A percentile compares a stretch with the other conserved stretches of the same genome.
Conservation (phyloP, 1,140 invertebrate species). For the Dendrolimus punctatus region DNA sequence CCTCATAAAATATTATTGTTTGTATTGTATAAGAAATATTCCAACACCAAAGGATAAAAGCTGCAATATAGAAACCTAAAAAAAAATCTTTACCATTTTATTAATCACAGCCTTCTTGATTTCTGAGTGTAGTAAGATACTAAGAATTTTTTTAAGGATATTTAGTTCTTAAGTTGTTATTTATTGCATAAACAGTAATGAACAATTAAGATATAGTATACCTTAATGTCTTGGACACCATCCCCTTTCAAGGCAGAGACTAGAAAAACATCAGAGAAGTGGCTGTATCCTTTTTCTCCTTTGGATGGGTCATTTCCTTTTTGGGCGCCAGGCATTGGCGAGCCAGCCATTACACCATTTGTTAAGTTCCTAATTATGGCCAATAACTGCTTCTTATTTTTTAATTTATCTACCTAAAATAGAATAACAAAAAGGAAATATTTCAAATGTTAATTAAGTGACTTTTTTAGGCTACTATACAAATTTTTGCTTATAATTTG, state of each 20-base stretch:
- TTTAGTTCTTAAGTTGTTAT: no score
- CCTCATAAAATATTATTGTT: no score
- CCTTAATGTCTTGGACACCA: slow-evolving; percentile 84
- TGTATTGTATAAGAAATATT: no score
- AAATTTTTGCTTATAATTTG: no score
- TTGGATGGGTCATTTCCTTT: slow-evolving; percentile 21
- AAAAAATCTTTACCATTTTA: no score
- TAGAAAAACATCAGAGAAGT: slow-evolving; percentile 91
- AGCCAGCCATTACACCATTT: slow-evolving; percentile 73
- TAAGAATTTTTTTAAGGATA: no score
- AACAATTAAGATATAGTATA: slow-evolving; percentile 42
- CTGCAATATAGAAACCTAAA: no score
- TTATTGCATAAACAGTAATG: no score
- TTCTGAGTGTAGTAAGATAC: no score
- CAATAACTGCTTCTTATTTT: slow-evolving; percentile 82
- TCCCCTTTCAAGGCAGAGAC: slow-evolving; percentile 86
- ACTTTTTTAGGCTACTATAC: no score
- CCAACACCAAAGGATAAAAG: no score
- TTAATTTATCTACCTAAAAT: slow-evolving; percentile 84
- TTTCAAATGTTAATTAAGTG: neutral
- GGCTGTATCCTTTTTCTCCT: slow-evolving; percentile 75
- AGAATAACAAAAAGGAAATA: slow-evolving; percentile 12
- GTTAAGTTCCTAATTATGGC: slow-evolving; percentile 80
- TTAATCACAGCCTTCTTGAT: no score
- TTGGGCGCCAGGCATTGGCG: slow-evolving; percentile 34